These are phyloP conservation scores for Lasioglossum marginatum DNA, from an alignment of 2,888 invertebrate species.

Conservation along the genomic window DNA sequence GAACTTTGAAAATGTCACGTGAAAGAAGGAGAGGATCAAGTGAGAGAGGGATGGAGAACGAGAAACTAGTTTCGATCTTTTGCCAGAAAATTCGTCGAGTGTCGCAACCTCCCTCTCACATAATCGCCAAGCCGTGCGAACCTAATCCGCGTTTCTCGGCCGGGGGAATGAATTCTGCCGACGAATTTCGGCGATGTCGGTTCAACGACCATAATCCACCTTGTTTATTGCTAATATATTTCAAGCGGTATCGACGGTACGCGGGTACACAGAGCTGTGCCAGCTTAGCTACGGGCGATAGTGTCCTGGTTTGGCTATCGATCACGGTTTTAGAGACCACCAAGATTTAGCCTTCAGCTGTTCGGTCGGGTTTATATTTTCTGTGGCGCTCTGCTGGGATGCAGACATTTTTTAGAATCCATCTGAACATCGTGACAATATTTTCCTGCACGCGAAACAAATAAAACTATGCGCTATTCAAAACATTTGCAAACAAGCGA, in stretches of 20 bases:
- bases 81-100: conserved; percentile 68
- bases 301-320: neutral
- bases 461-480: neutral
- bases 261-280: neutral
- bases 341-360: neutral
- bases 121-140: conserved; percentile 48
- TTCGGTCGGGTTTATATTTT: neutral
- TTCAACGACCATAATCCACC: neutral
- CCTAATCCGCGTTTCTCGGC: neutral
- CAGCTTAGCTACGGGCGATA: neutral
- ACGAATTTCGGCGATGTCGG: neutral
- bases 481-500: neutral
- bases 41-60: conserved; percentile 49
- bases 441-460: no score
- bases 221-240: neutral
- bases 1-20: neutral
- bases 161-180: neutral
- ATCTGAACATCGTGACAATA: no score
- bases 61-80: conserved; percentile 55
- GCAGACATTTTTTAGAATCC: neutral
- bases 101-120: conserved; percentile 65
- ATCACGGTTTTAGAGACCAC: neutral
- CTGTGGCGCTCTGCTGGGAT: neutral
- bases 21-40: neutral
- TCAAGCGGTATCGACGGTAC: neutral